Evolutionary conservation across 2,113 vertebrate genomes (phyloP), one percentile per base, ranked within the genome.

Genomic region (Carettochelys insculpta): DNA sequence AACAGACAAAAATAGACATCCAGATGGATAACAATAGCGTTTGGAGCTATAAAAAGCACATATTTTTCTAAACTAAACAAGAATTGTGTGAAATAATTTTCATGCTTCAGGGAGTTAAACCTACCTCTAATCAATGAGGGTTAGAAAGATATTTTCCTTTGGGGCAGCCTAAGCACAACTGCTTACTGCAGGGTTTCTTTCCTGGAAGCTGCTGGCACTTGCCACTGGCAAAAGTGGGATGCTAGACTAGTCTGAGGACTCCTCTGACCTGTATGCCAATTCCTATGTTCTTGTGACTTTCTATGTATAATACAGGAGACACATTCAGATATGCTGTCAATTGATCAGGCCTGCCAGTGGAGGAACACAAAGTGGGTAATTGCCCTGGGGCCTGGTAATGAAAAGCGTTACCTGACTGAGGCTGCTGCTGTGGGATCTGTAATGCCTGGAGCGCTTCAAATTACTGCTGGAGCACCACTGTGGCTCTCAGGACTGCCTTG

Each of bases 181-280:
- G 3, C 71, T 86, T 75, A 68, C n/a, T 38, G 56, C 2, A 61
- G 19, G 6, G 38, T 22, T n/a, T 52, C 86, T 86, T 43, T 45
- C 27, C 79, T 53, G 38, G 56, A 41, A 58, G 19, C 41, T 41
- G 38, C 8, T 45, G 56, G 8, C 41, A 68, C 47, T 13, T 22
- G 2, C 1, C 45, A 19, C 13, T 12, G 13, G 2, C n/a, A 20
- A 45, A 41, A n/a, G 12, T 16, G 34, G 4, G n/a, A 48, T 48
- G 75, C 3, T 11, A 24, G 52, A 14, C 10, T 53, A 58, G 24
- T 8, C 17, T 9, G 61, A 38, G 22, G 19, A 38, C 5, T 68
- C 17, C 10, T 68, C 17, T 25, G 31, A 22, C 58, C 20, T 0
- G 0, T 52, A 77, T 51, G 22, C 4, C 43, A 73, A 53, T 89